Conservation (phyloP, 2,888 invertebrate species). For the Ophion ellenae region DNA sequence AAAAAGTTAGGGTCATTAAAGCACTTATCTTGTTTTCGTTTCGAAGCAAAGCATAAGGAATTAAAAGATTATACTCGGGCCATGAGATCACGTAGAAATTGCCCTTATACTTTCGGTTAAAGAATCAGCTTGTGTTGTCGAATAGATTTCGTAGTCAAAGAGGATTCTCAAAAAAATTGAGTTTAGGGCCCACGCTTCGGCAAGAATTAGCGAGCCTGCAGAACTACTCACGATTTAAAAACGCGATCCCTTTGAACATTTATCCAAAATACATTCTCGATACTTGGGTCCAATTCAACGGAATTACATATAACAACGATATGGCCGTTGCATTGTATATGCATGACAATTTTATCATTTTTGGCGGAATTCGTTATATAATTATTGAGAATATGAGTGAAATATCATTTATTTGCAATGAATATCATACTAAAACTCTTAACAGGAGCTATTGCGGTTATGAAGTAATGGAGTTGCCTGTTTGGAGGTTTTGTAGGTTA, state of each 20-base stretch:
- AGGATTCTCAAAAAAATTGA: constrained; percentile 31
- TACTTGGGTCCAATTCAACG: constrained; percentile 4
- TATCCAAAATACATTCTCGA: background rate
- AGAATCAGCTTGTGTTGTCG: constrained; percentile 38
- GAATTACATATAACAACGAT: background rate
- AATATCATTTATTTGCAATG: constrained; percentile 15
- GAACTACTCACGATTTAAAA: background rate
- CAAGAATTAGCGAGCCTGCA: background rate
- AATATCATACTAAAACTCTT: constrained; percentile 2
- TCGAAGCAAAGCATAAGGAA: constrained; percentile 65
- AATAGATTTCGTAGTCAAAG: constrained; percentile 28
- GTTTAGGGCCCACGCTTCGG: background rate
- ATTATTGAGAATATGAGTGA: background rate
- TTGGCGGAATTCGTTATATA: constrained; percentile 16
- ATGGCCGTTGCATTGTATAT: constrained; percentile 10
- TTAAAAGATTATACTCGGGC: constrained; percentile 41
- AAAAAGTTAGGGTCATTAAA: constrained; percentile 51
- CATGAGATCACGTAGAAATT: constrained; percentile 34
- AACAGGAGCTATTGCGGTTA: constrained; percentile 12
- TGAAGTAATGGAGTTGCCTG: constrained; percentile 6
- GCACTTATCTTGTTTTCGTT: constrained; percentile 61
- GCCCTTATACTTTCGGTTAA: constrained; percentile 22
- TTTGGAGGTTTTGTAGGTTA: constrained; percentile 12
- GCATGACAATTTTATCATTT: constrained; percentile 14
- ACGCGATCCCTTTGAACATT: background rate